These are phyloP conservation scores for Lapara coniferarum DNA, from an alignment of 2,888 invertebrate species.

Conservation along the genomic window DNA sequence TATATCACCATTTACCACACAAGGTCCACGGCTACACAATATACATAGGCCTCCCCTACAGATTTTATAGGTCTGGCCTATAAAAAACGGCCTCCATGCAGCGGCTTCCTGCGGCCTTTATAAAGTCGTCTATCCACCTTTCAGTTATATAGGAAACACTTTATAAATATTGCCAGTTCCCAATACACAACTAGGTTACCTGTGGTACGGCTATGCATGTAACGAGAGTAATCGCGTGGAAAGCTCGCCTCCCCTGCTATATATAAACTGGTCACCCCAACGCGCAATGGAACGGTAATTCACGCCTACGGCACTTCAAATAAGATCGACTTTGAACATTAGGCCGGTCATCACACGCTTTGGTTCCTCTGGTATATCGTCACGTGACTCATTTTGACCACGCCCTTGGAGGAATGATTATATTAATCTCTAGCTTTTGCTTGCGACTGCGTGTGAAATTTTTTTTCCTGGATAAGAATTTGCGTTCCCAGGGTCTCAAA, in stretches of 20 bases:
- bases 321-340: constrained; percentile 43
- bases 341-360: constrained; percentile 30
- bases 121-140: too few species aligned
- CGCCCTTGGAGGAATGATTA: neutral
- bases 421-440: too few species aligned
- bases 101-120: too few species aligned
- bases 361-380: neutral
- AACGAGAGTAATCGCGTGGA: constrained; percentile 54
- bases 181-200: neutral
- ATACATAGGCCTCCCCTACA: too few species aligned
- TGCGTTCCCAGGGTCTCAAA: too few species aligned
- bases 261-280: constrained; percentile 43
- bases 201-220: constrained; percentile 42
- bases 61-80: too few species aligned
- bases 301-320: constrained; percentile 44
- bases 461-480: too few species aligned
- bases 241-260: constrained; percentile 49
- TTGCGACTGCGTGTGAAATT: too few species aligned
- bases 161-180: too few species aligned
- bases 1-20: too few species aligned
- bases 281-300: constrained; percentile 36
- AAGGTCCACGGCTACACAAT: too few species aligned
- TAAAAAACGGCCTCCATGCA: too few species aligned
- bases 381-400: neutral
- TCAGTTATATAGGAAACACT: neutral